These are phyloP conservation scores for Phocoena phocoena DNA, from an alignment of 2,113 vertebrate species.

Conservation along the genomic window DNA sequence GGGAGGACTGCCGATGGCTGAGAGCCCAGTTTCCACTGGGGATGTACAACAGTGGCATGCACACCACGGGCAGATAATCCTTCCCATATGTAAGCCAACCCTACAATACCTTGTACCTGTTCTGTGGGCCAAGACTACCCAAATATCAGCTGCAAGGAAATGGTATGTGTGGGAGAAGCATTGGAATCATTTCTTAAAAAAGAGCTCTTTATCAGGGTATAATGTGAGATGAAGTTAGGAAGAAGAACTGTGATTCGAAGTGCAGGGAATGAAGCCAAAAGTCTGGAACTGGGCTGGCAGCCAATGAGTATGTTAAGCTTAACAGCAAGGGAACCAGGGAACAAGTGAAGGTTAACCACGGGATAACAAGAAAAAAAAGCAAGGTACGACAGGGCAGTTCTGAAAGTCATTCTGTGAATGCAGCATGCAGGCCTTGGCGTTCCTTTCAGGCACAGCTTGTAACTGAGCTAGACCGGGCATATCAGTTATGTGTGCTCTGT, in stretches of 20 bases:
- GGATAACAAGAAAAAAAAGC: neutral
- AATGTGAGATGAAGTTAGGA: neutral
- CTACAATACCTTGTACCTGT: neutral
- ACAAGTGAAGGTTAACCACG: neutral
- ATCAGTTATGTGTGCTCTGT: neutral
- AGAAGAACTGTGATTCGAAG: neutral
- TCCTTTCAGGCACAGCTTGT: neutral
- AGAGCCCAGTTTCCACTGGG: neutral
- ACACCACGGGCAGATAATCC: neutral
- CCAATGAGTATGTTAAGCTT: neutral
- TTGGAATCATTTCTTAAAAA: neutral
- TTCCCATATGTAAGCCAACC: neutral
- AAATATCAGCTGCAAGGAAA: neutral
- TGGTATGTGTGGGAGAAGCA: neutral
- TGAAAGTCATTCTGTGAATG: neutral
- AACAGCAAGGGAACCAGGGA: neutral
- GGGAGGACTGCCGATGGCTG: neutral
- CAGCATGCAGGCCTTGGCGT: accelerated
- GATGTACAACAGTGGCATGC: accelerated
- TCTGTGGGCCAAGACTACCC: neutral
- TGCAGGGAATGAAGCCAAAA: neutral
- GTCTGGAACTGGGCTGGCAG: neutral
- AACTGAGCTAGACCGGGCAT: neutral
- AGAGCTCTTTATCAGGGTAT: neutral
- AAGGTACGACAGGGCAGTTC: neutral